These are phyloP conservation scores for Saccopteryx leptura DNA, from an alignment of 2,113 vertebrate genomes.

Conservation along the genomic window DNA sequence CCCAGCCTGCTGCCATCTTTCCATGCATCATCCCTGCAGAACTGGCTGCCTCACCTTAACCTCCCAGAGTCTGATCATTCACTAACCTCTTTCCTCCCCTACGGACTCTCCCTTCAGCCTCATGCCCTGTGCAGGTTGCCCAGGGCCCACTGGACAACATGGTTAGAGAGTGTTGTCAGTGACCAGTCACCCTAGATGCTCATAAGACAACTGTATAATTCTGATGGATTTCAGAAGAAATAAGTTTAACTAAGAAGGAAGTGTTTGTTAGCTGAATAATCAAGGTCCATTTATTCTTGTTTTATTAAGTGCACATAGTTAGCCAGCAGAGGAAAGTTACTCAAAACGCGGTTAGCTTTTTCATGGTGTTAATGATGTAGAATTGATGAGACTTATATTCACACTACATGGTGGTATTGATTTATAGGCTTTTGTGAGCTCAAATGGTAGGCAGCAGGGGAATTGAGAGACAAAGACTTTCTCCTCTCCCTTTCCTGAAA, in stretches of 20 bases:
- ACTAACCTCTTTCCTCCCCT: background rate
- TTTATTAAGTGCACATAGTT: slow-evolving; percentile 66
- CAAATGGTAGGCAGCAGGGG: slow-evolving; percentile 5
- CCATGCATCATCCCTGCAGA: background rate
- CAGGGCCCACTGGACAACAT: background rate
- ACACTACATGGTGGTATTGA: slow-evolving; percentile 83
- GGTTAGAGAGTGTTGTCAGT: background rate
- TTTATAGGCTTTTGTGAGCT: slow-evolving; percentile 82
- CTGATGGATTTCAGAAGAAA: slow-evolving; percentile 26
- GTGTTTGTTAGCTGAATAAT: slow-evolving; percentile 49
- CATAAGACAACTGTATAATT: background rate
- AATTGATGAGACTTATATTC: slow-evolving; percentile 86
- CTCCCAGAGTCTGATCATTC: background rate
- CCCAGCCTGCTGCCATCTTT: background rate
- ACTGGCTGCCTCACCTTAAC: background rate
- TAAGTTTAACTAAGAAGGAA: slow-evolving; percentile 47
- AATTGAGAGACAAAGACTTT: slow-evolving; percentile 63
- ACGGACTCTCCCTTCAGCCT: background rate
- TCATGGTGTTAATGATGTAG: slow-evolving; percentile 75
- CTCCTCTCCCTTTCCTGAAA: slow-evolving; percentile 56
- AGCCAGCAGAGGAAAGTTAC: slow-evolving; percentile 69
- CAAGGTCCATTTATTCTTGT: slow-evolving; percentile 38
- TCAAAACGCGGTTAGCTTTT: slow-evolving; percentile 71
- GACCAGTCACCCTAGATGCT: background rate
- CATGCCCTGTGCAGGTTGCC: background rate